phyloP scores from a whole-genome alignment of 2,113 vertebrate species.

The Stomatorhinus ivindoensis region DNA sequence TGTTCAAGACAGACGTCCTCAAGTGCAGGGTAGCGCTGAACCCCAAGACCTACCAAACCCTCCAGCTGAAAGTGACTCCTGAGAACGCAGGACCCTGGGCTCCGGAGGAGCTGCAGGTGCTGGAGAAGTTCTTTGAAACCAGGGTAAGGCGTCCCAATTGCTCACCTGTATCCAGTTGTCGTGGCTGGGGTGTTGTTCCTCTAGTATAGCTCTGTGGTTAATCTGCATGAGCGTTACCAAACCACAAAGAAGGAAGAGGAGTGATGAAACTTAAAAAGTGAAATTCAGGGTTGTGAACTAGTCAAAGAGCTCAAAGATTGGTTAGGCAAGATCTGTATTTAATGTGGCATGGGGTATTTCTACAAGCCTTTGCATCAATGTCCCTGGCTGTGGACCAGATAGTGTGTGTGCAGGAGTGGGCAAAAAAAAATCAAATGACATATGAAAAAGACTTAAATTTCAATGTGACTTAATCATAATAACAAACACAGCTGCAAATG shows the following conservation, averaged over 20 bases:
- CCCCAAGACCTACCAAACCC: constrained; percentile 93
- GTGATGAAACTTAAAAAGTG: background rate
- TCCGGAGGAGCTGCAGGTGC: constrained; percentile 89
- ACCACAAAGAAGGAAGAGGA: background rate
- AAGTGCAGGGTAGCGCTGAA: constrained; percentile 96
- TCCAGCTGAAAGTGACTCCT: constrained; percentile 95
- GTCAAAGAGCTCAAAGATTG: background rate
- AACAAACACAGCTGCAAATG: background rate
- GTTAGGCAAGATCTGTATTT: background rate
- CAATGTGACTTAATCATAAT: background rate
- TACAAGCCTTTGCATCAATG: background rate
- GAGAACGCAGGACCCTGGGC: constrained; percentile 95
- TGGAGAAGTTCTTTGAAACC: constrained; percentile 98
- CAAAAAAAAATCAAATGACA: background rate
- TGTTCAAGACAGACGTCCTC: constrained; percentile 95
- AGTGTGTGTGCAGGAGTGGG: background rate
- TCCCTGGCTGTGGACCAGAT: background rate
- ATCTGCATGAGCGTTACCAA: background rate
- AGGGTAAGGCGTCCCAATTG: constrained; percentile 54
- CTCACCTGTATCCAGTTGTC: background rate
- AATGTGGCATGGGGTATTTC: background rate
- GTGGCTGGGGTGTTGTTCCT: background rate
- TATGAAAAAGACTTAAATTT: background rate
- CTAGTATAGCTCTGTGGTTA: background rate
- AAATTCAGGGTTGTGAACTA: background rate